These are phyloP conservation scores for Oncorhynchus clarkii DNA, from an alignment of 2,113 vertebrate genomes.

Conservation along the genomic window DNA sequence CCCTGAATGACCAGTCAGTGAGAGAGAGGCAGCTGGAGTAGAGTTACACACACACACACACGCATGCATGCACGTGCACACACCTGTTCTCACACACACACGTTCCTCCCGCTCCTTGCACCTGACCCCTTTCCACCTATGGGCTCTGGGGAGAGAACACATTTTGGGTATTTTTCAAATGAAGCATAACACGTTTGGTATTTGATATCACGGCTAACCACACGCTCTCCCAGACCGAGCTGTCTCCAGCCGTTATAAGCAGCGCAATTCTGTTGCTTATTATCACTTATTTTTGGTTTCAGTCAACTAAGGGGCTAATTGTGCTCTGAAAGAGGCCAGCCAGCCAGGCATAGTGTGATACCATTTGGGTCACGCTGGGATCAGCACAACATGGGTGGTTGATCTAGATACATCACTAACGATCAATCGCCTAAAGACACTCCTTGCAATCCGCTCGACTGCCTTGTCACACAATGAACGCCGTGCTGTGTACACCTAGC, in stretches of 20 bases:
- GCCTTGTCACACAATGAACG: slow-evolving; percentile 40
- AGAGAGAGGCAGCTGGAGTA: slow-evolving; percentile 36
- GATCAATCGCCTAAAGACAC: slow-evolving; percentile 49
- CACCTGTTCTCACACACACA: neutral
- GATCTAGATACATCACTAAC: slow-evolving; percentile 61
- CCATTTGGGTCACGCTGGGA: slow-evolving; percentile 58
- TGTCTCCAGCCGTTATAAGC: neutral
- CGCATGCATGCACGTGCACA: neutral
- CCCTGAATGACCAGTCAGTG: slow-evolving; percentile 25
- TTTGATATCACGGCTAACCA: slow-evolving; percentile 12
- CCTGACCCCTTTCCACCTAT: no score
- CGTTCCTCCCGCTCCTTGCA: neutral
- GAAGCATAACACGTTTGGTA: no score
- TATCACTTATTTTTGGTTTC: slow-evolving; percentile 47
- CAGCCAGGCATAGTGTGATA: slow-evolving; percentile 45
- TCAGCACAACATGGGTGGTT: slow-evolving; percentile 51
- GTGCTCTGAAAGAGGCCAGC: slow-evolving; percentile 29
- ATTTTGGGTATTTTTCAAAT: no score
- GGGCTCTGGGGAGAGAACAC: no score
- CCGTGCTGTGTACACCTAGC: slow-evolving; percentile 29
- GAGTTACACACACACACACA: slow-evolving; percentile 16
- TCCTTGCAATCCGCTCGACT: slow-evolving; percentile 2
- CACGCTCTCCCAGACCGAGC: neutral
- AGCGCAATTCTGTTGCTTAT: slow-evolving; percentile 33
- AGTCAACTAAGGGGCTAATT: slow-evolving; percentile 26